These are phyloP conservation scores for Hexactinellida sp. DNA, from an alignment of 37 sponge, comb jelly and placozoan genomes.

Conservation along the genomic window DNA sequence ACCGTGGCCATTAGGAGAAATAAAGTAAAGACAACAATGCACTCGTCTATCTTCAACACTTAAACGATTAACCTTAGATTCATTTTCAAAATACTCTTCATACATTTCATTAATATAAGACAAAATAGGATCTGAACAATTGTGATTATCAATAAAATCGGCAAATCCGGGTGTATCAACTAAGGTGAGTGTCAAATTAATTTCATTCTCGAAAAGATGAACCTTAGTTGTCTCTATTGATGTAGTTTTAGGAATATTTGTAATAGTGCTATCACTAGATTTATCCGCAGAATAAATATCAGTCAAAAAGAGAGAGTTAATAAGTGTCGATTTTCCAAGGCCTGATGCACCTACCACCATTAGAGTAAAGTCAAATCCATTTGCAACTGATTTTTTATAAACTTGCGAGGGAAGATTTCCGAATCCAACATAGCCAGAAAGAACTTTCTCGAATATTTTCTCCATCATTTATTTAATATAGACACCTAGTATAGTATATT, in stretches of 20 bases:
- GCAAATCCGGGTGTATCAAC: conserved; percentile 99
- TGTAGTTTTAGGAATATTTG: neutral
- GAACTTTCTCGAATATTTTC: conserved; percentile 19
- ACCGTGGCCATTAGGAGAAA: conserved; percentile 81
- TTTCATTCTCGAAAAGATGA: conserved; percentile 52
- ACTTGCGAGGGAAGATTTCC: conserved; percentile 86
- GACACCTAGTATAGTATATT: too few relatives aligned
- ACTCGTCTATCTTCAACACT: conserved; percentile 77
- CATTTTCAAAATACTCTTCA: conserved; percentile 87
- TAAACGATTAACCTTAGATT: conserved; percentile 23
- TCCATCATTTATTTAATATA: too few relatives aligned
- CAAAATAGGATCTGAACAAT: conserved; percentile 69
- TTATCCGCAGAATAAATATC: conserved; percentile 35
- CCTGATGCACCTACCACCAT: conserved; percentile 96
- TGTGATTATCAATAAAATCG: conserved; percentile 88
- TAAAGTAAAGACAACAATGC: conserved; percentile 93
- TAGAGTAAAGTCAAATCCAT: conserved; percentile 86
- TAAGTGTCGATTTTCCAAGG: conserved; percentile 82
- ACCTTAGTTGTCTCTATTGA: neutral
- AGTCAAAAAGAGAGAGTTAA: conserved; percentile 88
- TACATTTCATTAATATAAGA: conserved; percentile 92
- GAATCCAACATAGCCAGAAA: conserved; percentile 80
- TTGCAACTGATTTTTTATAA: conserved; percentile 58
- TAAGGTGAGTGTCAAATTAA: conserved; percentile 75
- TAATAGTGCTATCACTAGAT: neutral